Conservation (phyloP, 1,140 invertebrate genomes). For the Achatina immaculata region DNA sequence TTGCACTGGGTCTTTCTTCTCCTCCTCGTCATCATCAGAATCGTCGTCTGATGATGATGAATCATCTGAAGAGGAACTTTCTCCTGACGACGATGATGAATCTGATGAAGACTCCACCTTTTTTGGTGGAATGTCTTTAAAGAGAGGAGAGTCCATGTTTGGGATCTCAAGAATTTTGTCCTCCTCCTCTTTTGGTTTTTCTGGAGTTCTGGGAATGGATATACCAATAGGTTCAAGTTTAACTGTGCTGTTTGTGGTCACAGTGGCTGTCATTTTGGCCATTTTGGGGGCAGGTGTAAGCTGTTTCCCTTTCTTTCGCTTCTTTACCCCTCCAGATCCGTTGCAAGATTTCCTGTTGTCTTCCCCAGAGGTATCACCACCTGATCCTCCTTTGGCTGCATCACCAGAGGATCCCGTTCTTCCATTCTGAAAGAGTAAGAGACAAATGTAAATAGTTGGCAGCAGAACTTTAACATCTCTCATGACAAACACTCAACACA, state of each 20-base stretch:
- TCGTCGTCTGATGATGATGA: slow-evolving; percentile 30
- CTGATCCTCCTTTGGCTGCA: slow-evolving; percentile 14
- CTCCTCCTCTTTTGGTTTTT: slow-evolving; percentile 28
- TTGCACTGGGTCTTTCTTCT: slow-evolving; percentile 20
- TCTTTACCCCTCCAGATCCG: background rate
- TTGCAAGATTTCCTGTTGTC: slow-evolving; percentile 27
- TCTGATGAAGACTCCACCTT: slow-evolving; percentile 25
- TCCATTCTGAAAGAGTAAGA: slow-evolving; percentile 36
- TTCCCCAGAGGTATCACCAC: slow-evolving; percentile 34
- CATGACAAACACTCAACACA: background rate
- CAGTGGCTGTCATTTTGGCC: slow-evolving; percentile 19
- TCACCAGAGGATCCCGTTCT: slow-evolving; percentile 17
- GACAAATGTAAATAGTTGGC: too few species aligned
- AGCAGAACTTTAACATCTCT: background rate
- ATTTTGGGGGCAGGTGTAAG: background rate
- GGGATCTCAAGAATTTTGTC: slow-evolving; percentile 22
- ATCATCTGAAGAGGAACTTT: slow-evolving; percentile 22
- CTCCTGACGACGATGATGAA: slow-evolving; percentile 28
- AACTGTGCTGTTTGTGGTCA: background rate
- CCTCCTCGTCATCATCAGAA: slow-evolving; percentile 27
- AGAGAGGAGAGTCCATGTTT: slow-evolving; percentile 35
- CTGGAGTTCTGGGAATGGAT: slow-evolving; percentile 21
- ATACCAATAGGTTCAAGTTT: slow-evolving; percentile 32
- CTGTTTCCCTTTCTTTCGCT: slow-evolving; percentile 18
- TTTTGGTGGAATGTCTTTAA: slow-evolving; percentile 38